A percentile compares a stretch with the other conserved stretches of the same genome.
phyloP scores from a whole-genome alignment of 2,113 vertebrate species.

The Choloepus hoffmanni region DNA sequence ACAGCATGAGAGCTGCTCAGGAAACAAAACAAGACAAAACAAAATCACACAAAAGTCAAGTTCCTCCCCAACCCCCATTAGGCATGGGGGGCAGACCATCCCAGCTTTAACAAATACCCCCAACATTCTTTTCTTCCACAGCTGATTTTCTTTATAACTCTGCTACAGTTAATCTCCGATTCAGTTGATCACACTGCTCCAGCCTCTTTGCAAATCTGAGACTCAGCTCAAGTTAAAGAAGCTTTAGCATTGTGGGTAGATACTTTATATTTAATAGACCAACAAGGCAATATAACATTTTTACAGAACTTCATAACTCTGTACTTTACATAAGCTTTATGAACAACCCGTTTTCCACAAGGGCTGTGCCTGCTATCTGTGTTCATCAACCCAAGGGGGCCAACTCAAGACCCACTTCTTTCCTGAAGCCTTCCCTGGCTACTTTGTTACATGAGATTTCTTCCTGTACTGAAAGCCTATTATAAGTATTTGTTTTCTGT shows the following conservation, averaged over 20 bases:
- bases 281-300: neutral
- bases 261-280: slow-evolving; percentile 53
- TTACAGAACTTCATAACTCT: neutral
- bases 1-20: neutral
- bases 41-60: neutral
- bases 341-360: neutral
- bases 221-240: neutral
- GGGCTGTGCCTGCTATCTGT: neutral
- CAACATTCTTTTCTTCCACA: neutral
- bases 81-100: neutral
- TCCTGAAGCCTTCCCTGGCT: neutral
- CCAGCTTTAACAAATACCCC: neutral
- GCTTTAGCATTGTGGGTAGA: neutral
- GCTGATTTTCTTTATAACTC: neutral
- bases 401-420: neutral
- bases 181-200: neutral
- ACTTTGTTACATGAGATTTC: neutral
- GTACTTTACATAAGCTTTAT: neutral
- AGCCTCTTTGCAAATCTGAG: neutral
- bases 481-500: slow-evolving; percentile 18
- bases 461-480: neutral
- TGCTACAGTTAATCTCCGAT: neutral
- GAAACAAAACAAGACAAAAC: neutral
- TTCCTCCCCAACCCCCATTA: neutral
- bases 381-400: neutral